phyloP scores from a whole-genome alignment of 2,113 vertebrate species.

The Sinocyclocheilus grahami region DNA sequence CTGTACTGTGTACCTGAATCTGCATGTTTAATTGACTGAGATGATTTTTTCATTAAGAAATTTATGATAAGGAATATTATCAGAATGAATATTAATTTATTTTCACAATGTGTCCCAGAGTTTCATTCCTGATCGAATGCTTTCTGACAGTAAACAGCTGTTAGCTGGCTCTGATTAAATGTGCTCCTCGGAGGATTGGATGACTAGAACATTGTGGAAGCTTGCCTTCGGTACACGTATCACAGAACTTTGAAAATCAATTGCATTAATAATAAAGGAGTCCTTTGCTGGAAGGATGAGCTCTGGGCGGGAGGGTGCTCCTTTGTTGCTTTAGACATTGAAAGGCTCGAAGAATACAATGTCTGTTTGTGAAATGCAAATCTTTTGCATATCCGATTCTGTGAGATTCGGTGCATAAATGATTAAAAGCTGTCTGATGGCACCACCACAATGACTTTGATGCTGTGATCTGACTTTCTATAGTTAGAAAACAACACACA shows the following conservation, averaged over 20 bases:
- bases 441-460: constrained; percentile 19
- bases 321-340: constrained; percentile 17
- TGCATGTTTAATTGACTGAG: not conserved
- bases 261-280: constrained; percentile 40
- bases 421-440: constrained; percentile 17
- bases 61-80: not conserved
- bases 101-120: not conserved
- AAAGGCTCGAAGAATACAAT: not conserved
- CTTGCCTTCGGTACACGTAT: not conserved
- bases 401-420: not conserved
- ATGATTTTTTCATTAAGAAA: not conserved
- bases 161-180: not conserved
- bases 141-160: constrained; percentile 1
- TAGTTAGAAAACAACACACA: not conserved
- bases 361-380: constrained; percentile 21
- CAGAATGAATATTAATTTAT: not conserved
- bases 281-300: constrained; percentile 9
- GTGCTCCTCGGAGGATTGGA: not conserved
- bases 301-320: not conserved
- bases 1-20: not conserved
- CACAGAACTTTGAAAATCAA: constrained; percentile 34
- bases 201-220: not conserved
- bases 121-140: not conserved
- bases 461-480: not conserved
- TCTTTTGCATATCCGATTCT: not conserved